These are phyloP conservation scores for Notothenia coriiceps DNA, from an alignment of 2,113 vertebrate genomes.

Conservation along the genomic window DNA sequence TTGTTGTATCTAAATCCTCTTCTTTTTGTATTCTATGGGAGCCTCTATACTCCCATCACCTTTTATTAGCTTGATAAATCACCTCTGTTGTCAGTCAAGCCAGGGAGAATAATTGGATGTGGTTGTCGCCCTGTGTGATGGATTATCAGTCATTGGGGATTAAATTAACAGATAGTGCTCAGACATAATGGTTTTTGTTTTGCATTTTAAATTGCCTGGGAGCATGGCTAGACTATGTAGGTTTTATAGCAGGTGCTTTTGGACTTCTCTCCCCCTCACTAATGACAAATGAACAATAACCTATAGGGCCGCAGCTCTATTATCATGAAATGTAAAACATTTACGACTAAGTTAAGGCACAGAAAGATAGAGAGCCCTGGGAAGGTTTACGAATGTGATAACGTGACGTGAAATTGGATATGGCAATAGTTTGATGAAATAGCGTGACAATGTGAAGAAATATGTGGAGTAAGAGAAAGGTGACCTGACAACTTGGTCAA, in stretches of 20 bases:
- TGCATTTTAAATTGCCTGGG: conserved; percentile 97
- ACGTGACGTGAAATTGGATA: conserved; percentile 19
- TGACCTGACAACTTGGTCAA: conserved; percentile 66
- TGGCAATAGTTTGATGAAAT: conserved; percentile 54
- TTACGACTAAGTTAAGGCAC: conserved; percentile 25
- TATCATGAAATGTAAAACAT: conserved; percentile 64
- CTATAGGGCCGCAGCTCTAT: conserved; percentile 41
- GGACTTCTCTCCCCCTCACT: conserved; percentile 48
- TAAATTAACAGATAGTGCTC: conserved; percentile 99
- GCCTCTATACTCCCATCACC: conserved; percentile 98
- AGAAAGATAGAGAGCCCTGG: neutral
- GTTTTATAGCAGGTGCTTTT: conserved; percentile 93
- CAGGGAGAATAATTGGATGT: conserved; percentile 99
- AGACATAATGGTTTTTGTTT: conserved; percentile 99
- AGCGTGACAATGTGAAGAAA: conserved; percentile 34
- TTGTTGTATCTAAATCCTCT: conserved; percentile 83
- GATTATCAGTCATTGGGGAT: conserved; percentile 99
- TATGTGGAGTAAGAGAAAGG: conserved; percentile 48
- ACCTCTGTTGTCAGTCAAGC: conserved; percentile 99
- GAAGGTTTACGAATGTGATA: neutral
- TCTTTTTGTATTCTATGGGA: conserved; percentile 81
- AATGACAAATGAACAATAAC: conserved; percentile 71
- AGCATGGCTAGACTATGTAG: conserved; percentile 90
- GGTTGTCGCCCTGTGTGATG: conserved; percentile 99
- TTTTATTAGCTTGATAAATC: conserved; percentile 99